A percentile compares a stretch with the other conserved stretches of the same genome.
These are phyloP conservation scores for Suricata suricatta DNA, from an alignment of 2,113 vertebrate genomes.

Conservation along the genomic window DNA sequence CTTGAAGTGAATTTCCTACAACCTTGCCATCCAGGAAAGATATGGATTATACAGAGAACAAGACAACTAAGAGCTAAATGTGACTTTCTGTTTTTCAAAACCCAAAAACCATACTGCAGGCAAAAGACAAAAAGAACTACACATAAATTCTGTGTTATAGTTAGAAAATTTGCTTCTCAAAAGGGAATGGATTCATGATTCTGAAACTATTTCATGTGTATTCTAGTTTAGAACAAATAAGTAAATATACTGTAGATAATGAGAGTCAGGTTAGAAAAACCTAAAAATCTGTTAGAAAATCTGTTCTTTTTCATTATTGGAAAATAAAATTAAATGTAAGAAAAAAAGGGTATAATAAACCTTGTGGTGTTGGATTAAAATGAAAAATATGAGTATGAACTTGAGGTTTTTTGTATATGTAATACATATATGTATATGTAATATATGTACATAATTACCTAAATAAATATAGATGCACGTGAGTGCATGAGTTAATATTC, in stretches of 20 bases:
- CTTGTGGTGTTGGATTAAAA: background rate
- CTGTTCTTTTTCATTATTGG: background rate
- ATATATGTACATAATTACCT: background rate
- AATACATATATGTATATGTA: no score
- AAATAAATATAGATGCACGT: background rate
- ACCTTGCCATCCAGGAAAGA: background rate
- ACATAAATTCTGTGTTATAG: background rate
- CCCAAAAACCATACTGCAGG: background rate
- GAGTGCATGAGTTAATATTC: background rate
- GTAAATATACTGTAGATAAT: background rate
- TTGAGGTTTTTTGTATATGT: background rate
- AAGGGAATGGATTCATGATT: background rate
- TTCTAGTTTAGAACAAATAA: background rate
- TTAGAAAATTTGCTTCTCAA: background rate
- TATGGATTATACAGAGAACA: background rate
- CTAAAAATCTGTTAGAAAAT: background rate
- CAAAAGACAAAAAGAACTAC: background rate
- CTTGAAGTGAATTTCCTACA: background rate
- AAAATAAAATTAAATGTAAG: background rate
- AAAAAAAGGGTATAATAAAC: background rate
- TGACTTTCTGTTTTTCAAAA: background rate
- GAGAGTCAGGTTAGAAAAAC: background rate
- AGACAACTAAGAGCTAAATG: background rate
- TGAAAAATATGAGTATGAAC: background rate
- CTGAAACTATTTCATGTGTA: background rate